Conservation (phyloP, 2,888 invertebrate species). For the Toxonevra muliebris region DNA sequence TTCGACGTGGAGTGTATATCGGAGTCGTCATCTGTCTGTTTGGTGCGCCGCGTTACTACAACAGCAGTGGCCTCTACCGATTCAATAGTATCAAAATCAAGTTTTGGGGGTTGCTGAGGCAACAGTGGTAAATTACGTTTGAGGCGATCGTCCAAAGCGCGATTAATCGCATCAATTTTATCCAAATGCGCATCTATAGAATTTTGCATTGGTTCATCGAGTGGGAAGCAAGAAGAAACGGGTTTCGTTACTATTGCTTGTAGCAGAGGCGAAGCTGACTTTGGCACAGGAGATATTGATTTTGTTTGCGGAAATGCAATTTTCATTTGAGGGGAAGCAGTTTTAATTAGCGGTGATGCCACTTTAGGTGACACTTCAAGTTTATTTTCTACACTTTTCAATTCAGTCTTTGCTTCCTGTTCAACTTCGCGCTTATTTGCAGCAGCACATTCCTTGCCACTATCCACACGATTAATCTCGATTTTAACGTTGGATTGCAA, state of each 20-base stretch:
- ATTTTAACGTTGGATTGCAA: conserved; percentile 48
- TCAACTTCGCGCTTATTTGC: conserved; percentile 6
- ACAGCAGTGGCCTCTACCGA: conserved; percentile 36
- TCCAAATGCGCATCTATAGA: conserved; percentile 63
- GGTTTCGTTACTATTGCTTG: background rate
- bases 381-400: background rate
- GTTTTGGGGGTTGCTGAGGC: conserved; percentile 30
- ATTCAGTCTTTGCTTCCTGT: conserved; percentile 4
- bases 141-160: conserved; percentile 59
- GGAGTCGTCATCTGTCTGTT: conserved; percentile 31
- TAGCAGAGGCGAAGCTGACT: background rate
- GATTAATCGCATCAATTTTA: conserved; percentile 62
- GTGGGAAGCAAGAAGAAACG: too few relatives aligned
- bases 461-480: conserved; percentile 52
- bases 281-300: background rate
- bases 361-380: background rate
- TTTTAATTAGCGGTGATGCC: background rate
- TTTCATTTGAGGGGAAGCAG: background rate
- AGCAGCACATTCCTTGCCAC: conserved; percentile 14
- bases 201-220: conserved; percentile 45
- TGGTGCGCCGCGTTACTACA: conserved; percentile 18
- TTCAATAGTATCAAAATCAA: conserved; percentile 58
- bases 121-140: conserved; percentile 55
- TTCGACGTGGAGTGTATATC: conserved; percentile 47
- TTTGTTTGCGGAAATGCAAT: too few relatives aligned